phyloP scores from a whole-genome alignment of 2,113 vertebrate species.

The Clarias macrocephalus region DNA sequence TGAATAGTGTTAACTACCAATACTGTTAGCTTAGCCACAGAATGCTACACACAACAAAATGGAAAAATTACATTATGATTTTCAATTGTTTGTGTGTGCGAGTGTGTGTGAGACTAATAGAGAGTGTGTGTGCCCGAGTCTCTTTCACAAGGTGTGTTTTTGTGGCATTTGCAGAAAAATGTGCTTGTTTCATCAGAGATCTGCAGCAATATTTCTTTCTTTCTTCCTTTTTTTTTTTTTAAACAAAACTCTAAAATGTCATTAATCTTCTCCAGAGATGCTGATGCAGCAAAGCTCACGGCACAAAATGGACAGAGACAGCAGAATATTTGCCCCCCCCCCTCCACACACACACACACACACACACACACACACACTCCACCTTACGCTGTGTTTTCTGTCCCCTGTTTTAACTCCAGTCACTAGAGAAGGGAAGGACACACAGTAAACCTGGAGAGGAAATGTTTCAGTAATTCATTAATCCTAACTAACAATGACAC shows the following conservation, averaged over 20 bases:
- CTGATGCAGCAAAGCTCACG: constrained; percentile 58
- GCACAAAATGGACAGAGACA: constrained; percentile 9
- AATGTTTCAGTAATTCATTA: background rate
- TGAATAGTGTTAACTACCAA: background rate
- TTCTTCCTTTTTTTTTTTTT: constrained; percentile 14
- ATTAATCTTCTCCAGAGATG: constrained; percentile 57
- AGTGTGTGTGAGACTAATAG: background rate
- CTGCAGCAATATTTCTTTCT: constrained; percentile 41
- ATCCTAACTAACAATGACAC: background rate
- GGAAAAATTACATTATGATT: background rate
- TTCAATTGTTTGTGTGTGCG: background rate
- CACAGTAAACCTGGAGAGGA: background rate
- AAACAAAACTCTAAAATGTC: constrained; percentile 44
- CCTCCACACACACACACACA: background rate
- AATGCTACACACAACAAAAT: background rate
- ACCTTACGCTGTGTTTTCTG: background rate
- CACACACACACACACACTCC: background rate
- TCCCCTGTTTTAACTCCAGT: background rate
- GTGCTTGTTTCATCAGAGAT: constrained; percentile 68
- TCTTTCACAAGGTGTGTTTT: constrained; percentile 63
- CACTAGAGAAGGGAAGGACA: background rate
- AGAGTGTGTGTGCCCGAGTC: background rate
- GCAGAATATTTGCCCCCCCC: background rate
- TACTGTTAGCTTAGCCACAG: background rate
- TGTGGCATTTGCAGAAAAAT: constrained; percentile 50